Evolutionary conservation across 2,797 vertebrate genomes (phyloP), one percentile per base, ranked within the genome.

Genomic region (Lemur catta): DNA sequence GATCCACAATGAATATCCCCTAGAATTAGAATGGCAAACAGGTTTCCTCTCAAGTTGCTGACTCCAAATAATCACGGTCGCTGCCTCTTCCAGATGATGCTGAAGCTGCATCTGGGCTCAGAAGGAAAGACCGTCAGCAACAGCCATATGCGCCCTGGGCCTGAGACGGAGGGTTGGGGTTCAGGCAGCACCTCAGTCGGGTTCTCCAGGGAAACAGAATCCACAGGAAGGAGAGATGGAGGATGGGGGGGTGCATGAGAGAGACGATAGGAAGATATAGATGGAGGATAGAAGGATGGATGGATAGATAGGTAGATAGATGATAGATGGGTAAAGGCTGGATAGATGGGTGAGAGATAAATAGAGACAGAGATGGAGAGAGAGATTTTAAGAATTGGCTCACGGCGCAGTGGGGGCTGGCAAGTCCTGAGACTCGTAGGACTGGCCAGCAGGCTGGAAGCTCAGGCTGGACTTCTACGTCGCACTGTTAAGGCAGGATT

Each of bases 361-460:
- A 61, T 61, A 30, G 26, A 61, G 28, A 63, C 6, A 63, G 61
- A 75, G 43, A 75, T 75, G 74, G 26, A 75, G n/a, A 35, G 26
- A 33, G 35, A 63, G 52, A 50, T 9, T 24, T 87, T 59, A 59
- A 69, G 65, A 80, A 48, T 1, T 30, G 26, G 7, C 50, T 35
- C 69, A 1, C 0, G 0, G 33, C 33, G 12, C 9, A 7, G 18
- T 0, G 1, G 35, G 18, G 28, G 5, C 12, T 48, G 61, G 41
- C 67, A 30, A 28, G 26, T 41, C 26, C n/a, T 28, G 61, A 24
- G 13, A 22, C 18, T 4, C 4, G 9, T 4, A 11, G 55, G 46
- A 6, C 24, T 1, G 43, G 7, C 59, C 7, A 0, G 35, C 26
- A n/a, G 38, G 57, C 89, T 52, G 50, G 35, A 75, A 33, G 3